A percentile compares a stretch with the other conserved stretches of the same genome.
These are phyloP conservation scores for Bovichtus diacanthus DNA, from an alignment of 2,797 vertebrate species.

Conservation along the genomic window DNA sequence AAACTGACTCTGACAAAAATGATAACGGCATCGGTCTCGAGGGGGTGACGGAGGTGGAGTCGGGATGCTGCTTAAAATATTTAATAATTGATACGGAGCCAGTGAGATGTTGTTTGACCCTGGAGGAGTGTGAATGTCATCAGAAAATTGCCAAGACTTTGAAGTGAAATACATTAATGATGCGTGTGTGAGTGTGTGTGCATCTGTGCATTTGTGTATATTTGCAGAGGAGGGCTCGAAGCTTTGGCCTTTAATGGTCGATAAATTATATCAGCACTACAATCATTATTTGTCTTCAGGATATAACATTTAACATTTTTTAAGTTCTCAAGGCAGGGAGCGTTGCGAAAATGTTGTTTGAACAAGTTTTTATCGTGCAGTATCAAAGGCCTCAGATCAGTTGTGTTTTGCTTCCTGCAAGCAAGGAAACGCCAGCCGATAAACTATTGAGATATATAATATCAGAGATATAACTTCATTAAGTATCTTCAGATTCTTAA, in stretches of 20 bases:
- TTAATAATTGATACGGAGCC: constrained; percentile 99
- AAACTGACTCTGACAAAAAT: constrained; percentile 99
- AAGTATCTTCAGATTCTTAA: neutral
- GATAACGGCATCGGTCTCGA: constrained; percentile 99
- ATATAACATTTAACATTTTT: constrained; percentile 74
- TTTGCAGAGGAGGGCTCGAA: constrained; percentile 37
- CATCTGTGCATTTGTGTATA: constrained; percentile 5
- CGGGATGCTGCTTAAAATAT: constrained; percentile 99
- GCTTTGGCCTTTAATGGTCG: constrained; percentile 85
- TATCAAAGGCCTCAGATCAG: constrained; percentile 51
- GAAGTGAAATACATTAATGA: constrained; percentile 90
- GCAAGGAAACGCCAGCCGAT: constrained; percentile 7
- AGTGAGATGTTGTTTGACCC: constrained; percentile 99
- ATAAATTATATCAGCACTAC: constrained; percentile 90
- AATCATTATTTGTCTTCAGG: constrained; percentile 82
- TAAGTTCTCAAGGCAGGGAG: neutral
- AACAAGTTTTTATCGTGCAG: constrained; percentile 44
- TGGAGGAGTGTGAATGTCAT: constrained; percentile 99
- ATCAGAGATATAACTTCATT: neutral
- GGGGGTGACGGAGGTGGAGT: constrained; percentile 95
- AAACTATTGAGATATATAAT: neutral
- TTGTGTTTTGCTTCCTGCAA: constrained; percentile 47
- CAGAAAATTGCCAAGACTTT: constrained; percentile 98
- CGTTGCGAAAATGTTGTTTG: constrained; percentile 49
- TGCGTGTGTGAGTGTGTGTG: constrained; percentile 10